A percentile compares a stretch with the other conserved stretches of the same genome.
Evolutionary conservation across 2,888 invertebrate species (phyloP).

Genomic region (Boloria euphrosyne): DNA sequence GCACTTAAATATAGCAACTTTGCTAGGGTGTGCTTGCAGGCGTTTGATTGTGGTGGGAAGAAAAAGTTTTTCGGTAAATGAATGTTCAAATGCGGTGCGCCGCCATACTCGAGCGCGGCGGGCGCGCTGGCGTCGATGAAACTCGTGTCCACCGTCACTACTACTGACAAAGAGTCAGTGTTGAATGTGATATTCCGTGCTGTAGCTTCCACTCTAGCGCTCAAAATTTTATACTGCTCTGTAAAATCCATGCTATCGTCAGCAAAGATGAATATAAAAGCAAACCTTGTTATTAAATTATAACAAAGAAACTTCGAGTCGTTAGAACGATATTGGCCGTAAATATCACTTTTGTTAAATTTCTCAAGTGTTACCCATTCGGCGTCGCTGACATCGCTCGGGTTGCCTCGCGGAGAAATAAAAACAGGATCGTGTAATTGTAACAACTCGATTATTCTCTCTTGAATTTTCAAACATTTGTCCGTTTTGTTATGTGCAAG

Average conservation of each 20-base stretch:
- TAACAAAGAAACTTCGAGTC: conserved; percentile 57
- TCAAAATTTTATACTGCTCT: conserved; percentile 57
- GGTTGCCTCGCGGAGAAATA: conserved; percentile 68
- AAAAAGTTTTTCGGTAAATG: conserved; percentile 88
- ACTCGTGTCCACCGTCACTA: conserved; percentile 62
- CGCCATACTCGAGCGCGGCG: conserved; percentile 67
- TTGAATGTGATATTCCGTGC: conserved; percentile 55
- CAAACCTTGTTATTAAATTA: conserved; percentile 60
- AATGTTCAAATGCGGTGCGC: conserved; percentile 84
- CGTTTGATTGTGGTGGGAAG: conserved; percentile 81
- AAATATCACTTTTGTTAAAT: conserved; percentile 44
- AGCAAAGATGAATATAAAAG: conserved; percentile 56
- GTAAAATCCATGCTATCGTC: conserved; percentile 48
- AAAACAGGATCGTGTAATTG: conserved; percentile 47
- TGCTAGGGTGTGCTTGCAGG: background rate
- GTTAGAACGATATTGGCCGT: conserved; percentile 54
- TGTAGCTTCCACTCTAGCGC: conserved; percentile 47
- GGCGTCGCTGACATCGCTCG: conserved; percentile 52
- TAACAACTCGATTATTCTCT: conserved; percentile 50
- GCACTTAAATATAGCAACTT: conserved; percentile 15
- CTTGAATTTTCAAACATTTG: conserved; percentile 59
- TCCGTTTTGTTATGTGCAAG: conserved; percentile 49
- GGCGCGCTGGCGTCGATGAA: conserved; percentile 67
- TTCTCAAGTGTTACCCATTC: conserved; percentile 57
- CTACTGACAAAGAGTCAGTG: conserved; percentile 53